Evolutionary conservation across 2,888 invertebrate genomes (phyloP).

Genomic region (Eucera pruinosa): DNA sequence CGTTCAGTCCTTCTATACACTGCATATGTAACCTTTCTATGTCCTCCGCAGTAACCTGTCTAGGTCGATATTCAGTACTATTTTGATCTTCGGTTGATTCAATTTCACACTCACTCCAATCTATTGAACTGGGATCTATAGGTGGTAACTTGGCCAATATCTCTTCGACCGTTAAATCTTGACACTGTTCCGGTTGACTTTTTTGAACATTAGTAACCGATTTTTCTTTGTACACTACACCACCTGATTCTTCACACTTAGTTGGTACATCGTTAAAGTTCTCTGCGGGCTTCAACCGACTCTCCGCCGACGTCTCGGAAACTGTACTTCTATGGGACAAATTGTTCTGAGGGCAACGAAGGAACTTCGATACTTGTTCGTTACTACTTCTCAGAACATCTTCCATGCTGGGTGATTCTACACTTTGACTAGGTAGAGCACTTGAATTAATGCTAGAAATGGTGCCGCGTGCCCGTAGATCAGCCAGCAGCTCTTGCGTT

Average conservation of each 20-base stretch:
- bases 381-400: slow-evolving; percentile 82
- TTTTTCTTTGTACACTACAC: slow-evolving; percentile 66
- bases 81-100: slow-evolving; percentile 66
- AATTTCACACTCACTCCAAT: slow-evolving; percentile 83
- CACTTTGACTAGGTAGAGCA: slow-evolving; percentile 79
- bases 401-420: slow-evolving; percentile 79
- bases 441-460: slow-evolving; percentile 75
- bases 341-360: slow-evolving; percentile 72
- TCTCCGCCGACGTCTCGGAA: slow-evolving; percentile 54
- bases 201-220: slow-evolving; percentile 64
- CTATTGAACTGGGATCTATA: slow-evolving; percentile 86
- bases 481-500: slow-evolving; percentile 92
- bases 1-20: slow-evolving; percentile 81
- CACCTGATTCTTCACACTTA: slow-evolving; percentile 66
- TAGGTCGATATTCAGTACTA: slow-evolving; percentile 59
- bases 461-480: slow-evolving; percentile 88
- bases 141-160: slow-evolving; percentile 89
- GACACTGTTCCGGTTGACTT: slow-evolving; percentile 64
- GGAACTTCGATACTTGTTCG: slow-evolving; percentile 83
- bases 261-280: slow-evolving; percentile 59
- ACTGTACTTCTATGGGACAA: slow-evolving; percentile 57
- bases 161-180: slow-evolving; percentile 86
- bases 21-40: slow-evolving; percentile 79
- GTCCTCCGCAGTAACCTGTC: slow-evolving; percentile 74
- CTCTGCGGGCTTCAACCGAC: slow-evolving; percentile 62